These are phyloP conservation scores for Orientallactaga bullata DNA, from an alignment of 2,113 vertebrate genomes.

Conservation along the genomic window DNA sequence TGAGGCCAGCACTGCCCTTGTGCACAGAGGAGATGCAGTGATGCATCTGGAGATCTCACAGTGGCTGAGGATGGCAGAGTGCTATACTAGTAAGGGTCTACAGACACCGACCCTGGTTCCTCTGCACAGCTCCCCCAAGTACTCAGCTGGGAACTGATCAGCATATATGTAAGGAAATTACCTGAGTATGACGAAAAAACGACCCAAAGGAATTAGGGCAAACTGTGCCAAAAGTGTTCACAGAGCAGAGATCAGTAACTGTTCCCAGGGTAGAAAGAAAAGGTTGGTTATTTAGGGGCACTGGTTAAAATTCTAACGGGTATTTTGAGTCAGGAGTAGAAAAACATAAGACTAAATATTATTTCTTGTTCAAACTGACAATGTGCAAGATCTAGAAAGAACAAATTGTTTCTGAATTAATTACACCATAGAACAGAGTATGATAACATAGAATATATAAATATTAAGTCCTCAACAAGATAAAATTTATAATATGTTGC, in stretches of 20 bases:
- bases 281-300: neutral
- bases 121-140: neutral
- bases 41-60: neutral
- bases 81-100: neutral
- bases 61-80: neutral
- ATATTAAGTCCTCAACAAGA: neutral
- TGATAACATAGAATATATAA: too few relatives aligned
- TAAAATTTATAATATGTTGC: neutral
- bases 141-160: neutral
- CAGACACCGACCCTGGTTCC: neutral
- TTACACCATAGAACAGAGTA: neutral
- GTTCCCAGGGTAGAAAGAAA: neutral
- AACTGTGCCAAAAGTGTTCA: neutral
- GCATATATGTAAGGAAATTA: neutral
- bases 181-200: neutral
- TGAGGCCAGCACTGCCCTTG: rapidly evolving
- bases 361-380: neutral
- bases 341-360: neutral
- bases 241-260: neutral
- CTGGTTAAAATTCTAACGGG: neutral
- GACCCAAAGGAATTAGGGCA: neutral
- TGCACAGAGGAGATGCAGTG: neutral
- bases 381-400: neutral
- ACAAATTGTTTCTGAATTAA: neutral
- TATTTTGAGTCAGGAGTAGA: neutral